A percentile compares a stretch with the other conserved stretches of the same genome.
phyloP scores from a whole-genome alignment of 1,140 invertebrate genomes.

The Ridgeia piscesae region DNA sequence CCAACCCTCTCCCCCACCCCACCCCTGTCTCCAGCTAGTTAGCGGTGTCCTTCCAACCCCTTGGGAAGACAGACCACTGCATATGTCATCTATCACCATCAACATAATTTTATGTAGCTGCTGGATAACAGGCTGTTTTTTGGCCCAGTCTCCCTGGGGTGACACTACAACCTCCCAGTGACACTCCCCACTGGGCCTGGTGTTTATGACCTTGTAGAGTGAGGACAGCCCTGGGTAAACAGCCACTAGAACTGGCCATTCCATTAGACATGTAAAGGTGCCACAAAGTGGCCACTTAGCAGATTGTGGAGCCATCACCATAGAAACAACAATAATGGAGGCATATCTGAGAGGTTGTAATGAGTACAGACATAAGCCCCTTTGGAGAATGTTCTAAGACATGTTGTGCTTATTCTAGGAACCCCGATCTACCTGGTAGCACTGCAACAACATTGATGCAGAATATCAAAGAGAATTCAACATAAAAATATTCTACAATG shows the following conservation, averaged over 20 bases:
- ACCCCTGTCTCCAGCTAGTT: not conserved
- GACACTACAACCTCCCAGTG: not conserved
- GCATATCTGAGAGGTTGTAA: not conserved
- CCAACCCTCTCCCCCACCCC: too few species aligned
- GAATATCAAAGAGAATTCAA: too few species aligned
- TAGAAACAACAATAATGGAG: not conserved
- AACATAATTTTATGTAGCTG: not conserved
- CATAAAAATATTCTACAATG: too few species aligned
- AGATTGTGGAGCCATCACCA: not conserved
- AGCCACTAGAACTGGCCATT: not conserved
- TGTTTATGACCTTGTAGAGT: not conserved
- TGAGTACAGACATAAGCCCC: not conserved
- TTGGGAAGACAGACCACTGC: not conserved
- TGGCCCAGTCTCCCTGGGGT: not conserved
- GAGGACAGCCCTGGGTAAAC: not conserved
- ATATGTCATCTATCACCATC: not conserved
- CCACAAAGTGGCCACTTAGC: not conserved
- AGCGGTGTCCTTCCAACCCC: not conserved
- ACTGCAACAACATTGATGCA: not conserved
- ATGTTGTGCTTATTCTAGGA: not conserved
- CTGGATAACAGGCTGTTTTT: not conserved
- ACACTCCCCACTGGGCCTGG: not conserved
- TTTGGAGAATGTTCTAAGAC: not conserved
- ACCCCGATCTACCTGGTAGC: not conserved
- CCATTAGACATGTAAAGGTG: not conserved